phyloP scores from a whole-genome alignment of 2,797 vertebrate species.

The Sebastes itinus region DNA sequence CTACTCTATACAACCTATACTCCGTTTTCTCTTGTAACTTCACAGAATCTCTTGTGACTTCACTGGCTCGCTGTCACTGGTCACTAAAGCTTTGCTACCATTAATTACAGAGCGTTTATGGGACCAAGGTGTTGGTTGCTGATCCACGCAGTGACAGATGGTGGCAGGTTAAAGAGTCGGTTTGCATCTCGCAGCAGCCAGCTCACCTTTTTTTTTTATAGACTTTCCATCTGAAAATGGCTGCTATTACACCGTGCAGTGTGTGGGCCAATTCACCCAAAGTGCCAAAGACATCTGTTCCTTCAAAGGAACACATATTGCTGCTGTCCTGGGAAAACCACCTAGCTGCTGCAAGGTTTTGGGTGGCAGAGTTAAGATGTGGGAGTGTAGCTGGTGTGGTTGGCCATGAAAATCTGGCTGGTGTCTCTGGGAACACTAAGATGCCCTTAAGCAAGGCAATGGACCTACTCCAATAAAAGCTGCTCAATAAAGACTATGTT shows the following conservation, averaged over 20 bases:
- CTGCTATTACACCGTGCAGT: conserved; percentile 5
- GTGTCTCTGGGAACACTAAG: not conserved
- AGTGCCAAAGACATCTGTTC: conserved; percentile 45
- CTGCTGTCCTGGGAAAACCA: conserved; percentile 1
- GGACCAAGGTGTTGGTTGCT: conserved; percentile 15
- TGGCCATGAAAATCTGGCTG: not conserved
- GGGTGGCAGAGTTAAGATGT: not conserved
- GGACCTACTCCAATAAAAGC: not conserved
- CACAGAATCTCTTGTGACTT: not conserved
- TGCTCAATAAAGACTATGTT: not conserved
- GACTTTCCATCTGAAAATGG: conserved; percentile 20
- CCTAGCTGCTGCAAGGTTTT: not conserved
- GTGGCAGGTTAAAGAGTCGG: conserved; percentile 34
- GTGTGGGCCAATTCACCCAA: conserved; percentile 30
- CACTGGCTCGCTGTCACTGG: not conserved
- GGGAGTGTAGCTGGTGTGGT: not conserved
- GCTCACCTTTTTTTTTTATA: conserved; percentile 8
- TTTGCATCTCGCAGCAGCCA: conserved; percentile 21
- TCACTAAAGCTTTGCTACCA: not conserved
- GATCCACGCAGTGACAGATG: conserved; percentile 49
- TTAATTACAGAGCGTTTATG: conserved; percentile 42
- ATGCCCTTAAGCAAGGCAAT: not conserved
- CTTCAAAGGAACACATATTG: conserved; percentile 19
- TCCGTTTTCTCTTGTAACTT: not conserved
- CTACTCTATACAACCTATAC: not conserved